A percentile compares a stretch with the other conserved stretches of the same genome.
Conservation (phyloP, 2,797 vertebrate species). For the Chelmon rostratus region DNA sequence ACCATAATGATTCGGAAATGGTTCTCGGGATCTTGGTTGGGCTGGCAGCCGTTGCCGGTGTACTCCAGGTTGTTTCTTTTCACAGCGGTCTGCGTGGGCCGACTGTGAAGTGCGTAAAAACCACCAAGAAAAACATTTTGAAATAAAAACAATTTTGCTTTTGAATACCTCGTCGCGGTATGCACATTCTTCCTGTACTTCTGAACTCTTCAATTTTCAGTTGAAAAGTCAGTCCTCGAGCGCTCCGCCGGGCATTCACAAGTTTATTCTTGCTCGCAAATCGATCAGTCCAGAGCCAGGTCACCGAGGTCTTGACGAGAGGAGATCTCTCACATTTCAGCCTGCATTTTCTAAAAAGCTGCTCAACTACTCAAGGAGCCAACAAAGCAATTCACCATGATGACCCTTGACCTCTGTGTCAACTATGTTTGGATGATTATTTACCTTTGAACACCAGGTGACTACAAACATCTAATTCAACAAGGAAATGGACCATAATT, state of each 20-base stretch:
- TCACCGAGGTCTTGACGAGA: constrained; percentile 58
- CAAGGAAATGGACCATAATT: constrained; percentile 22
- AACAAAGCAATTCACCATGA: constrained; percentile 50
- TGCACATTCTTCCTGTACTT: background rate
- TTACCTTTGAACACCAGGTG: constrained; percentile 59
- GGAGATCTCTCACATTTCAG: constrained; percentile 58
- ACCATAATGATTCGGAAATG: constrained; percentile 49
- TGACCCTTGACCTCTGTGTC: constrained; percentile 68
- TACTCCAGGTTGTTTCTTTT: constrained; percentile 5
- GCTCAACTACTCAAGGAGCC: constrained; percentile 52
- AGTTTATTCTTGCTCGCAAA: constrained; percentile 61
- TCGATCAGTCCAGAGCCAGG: constrained; percentile 67
- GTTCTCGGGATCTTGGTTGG: constrained; percentile 38
- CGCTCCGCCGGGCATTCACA: constrained; percentile 22
- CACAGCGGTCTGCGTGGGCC: constrained; percentile 4
- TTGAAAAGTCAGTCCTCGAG: constrained; percentile 14
- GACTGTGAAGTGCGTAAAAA: constrained; percentile 18
- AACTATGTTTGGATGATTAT: constrained; percentile 64
- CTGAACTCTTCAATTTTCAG: constrained; percentile 9
- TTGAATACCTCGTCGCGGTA: background rate
- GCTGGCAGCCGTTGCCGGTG: constrained; percentile 37
- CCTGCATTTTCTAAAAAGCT: constrained; percentile 50
- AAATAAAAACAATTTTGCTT: constrained; percentile 12
- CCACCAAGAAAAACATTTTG: background rate
- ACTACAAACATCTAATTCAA: constrained; percentile 35